phyloP scores from a whole-genome alignment of 2,888 invertebrate species.

The Leptura quadrifasciata region DNA sequence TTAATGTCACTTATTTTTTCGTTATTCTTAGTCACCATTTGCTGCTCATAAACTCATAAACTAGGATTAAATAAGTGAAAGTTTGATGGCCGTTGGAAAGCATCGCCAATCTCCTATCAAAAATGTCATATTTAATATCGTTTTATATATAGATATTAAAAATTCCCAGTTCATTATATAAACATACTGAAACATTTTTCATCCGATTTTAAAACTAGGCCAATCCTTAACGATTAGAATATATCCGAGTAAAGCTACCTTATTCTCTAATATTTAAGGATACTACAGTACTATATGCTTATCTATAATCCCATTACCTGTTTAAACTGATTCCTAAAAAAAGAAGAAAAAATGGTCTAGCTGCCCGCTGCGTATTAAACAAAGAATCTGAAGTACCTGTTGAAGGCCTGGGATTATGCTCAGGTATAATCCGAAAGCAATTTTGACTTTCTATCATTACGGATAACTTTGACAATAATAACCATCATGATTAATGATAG shows the following conservation, averaged over 20 bases:
- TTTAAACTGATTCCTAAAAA: slow-evolving; percentile 47
- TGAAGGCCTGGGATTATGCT: slow-evolving; percentile 46
- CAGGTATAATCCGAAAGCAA: slow-evolving; percentile 30
- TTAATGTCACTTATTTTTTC: background rate
- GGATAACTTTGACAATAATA: slow-evolving; percentile 14
- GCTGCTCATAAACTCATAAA: background rate
- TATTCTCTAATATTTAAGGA: background rate
- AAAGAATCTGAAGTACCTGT: slow-evolving; percentile 57
- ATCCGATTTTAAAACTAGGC: background rate
- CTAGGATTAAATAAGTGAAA: background rate
- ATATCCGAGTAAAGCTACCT: background rate
- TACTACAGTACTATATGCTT: slow-evolving; percentile 42
- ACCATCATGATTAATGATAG: slow-evolving; percentile 18
- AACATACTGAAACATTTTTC: too few relatives aligned
- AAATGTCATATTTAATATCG: background rate
- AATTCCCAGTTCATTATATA: too few relatives aligned
- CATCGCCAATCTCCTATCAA: background rate
- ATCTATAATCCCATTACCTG: slow-evolving; percentile 56
- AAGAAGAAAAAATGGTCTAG: slow-evolving; percentile 45
- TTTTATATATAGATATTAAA: background rate
- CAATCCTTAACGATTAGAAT: background rate
- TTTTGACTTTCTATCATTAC: slow-evolving; percentile 29
- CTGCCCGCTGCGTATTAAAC: slow-evolving; percentile 50
- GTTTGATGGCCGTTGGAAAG: background rate
- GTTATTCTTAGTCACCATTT: background rate